phyloP scores from a whole-genome alignment of 2,113 vertebrate species.

The Platysteira castanea region DNA sequence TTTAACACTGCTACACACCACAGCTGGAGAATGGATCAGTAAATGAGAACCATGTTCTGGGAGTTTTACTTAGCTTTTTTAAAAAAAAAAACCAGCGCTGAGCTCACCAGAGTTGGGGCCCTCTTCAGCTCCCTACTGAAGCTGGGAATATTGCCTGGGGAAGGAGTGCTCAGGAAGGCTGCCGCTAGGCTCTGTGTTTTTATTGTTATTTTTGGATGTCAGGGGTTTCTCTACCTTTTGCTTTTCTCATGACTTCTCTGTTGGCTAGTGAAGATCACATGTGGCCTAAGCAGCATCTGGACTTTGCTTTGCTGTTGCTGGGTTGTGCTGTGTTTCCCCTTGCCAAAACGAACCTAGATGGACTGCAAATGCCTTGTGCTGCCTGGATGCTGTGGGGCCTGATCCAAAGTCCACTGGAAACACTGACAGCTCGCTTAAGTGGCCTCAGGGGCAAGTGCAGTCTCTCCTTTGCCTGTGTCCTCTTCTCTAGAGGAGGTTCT shows the following conservation, averaged over 20 bases:
- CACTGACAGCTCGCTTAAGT: not conserved
- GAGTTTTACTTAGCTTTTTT: conserved; percentile 30
- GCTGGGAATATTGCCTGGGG: conserved; percentile 48
- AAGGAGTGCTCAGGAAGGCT: conserved; percentile 1
- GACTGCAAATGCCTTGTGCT: conserved; percentile 23
- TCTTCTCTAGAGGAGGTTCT: not conserved
- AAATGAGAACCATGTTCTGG: conserved; percentile 61
- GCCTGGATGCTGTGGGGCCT: conserved; percentile 34
- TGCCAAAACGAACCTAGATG: conserved; percentile 37
- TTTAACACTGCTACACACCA: conserved; percentile 50
- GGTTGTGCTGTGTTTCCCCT: not conserved
- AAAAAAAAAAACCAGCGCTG: conserved; percentile 3
- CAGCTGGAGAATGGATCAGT: conserved; percentile 62
- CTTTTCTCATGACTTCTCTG: not conserved
- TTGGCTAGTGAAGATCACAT: conserved; percentile 44
- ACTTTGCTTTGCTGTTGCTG: conserved; percentile 46
- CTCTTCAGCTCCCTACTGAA: conserved; percentile 37
- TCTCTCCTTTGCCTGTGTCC: not conserved
- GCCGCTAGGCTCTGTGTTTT: conserved; percentile 28
- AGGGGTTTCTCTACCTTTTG: conserved; percentile 5
- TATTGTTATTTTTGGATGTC: conserved; percentile 41
- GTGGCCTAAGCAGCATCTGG: conserved; percentile 34
- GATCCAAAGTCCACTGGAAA: conserved; percentile 48
- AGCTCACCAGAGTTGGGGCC: conserved; percentile 54
- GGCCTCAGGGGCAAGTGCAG: not conserved